Evolutionary conservation across 2,797 vertebrate genomes (phyloP), one percentile per base, ranked within the genome.

Genomic region (Alcedo atthis): DNA sequence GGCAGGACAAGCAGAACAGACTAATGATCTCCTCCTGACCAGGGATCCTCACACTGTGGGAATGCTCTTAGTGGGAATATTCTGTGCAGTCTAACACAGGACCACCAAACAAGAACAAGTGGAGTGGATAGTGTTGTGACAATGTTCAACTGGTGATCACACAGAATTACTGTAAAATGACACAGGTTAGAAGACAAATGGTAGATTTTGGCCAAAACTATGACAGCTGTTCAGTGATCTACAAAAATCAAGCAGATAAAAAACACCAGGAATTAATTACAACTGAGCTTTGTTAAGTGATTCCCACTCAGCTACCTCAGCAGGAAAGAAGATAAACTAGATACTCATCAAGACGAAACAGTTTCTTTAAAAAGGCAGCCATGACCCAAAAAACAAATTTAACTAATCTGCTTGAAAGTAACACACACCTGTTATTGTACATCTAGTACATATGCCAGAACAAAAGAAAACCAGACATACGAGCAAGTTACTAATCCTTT

Each of bases 291-390:
- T 40, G 37, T 40, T 40, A 40, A 40, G 37, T 8, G 87, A 67
- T 4, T 59, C 46, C 15, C 33, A 63, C 25, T 75, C 40, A 75
- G 19, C 10, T 43, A 40, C 8, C 16, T 53, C 20, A 88, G 62
- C 10, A 51, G 9, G 20, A 63, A 53, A 67, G 15, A 89, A 46
- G 6, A 76, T n/a, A 62, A 66, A 66, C 10, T 10, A 26, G 63
- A 58, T 30, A 62, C 75, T 12, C 3, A 5, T 3, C 5, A 12
- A 53, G 26, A 54, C 9, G 46, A 66, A 83, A 49, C 0, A 2
- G 5, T 11, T 75, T 76, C 37, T 68, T 75, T 55, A 77, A 32
- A 85, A 73, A 6, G 12, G 43, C 16, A 62, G 16, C 16, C 26
- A 63, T 1, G 0, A 32, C 58, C 15, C 28, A 85, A 63, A 53